phyloP scores from a whole-genome alignment of 1,140 invertebrate genomes.

The Eupristina koningsbergeri region DNA sequence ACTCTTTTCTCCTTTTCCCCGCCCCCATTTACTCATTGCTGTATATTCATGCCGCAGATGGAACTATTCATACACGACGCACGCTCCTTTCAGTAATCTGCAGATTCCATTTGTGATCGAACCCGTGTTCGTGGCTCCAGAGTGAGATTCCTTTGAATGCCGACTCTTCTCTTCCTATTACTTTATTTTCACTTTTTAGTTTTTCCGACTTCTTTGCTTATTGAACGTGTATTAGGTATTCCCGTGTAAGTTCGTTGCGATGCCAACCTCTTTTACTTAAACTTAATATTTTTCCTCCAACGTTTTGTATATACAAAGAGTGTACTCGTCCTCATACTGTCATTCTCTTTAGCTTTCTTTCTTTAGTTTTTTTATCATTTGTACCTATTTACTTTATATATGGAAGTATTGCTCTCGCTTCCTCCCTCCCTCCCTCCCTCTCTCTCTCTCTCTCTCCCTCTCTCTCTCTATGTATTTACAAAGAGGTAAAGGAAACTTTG shows the following conservation, averaged over 20 bases:
- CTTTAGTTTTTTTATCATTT: not conserved
- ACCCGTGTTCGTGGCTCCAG: not conserved
- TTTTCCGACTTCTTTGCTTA: not conserved
- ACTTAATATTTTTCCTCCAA: constrained; percentile 26
- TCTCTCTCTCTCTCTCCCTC: too few species aligned
- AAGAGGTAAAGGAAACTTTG: not conserved
- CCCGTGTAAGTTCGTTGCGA: not conserved
- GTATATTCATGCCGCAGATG: constrained; percentile 4
- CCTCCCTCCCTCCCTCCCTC: too few species aligned
- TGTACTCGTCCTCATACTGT: not conserved
- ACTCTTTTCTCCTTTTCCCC: not conserved
- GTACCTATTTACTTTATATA: not conserved
- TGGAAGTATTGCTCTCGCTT: not conserved
- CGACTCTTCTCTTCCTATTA: not conserved
- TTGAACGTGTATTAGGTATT: constrained; percentile 7
- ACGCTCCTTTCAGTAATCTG: constrained; percentile 37
- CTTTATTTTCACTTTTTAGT: constrained; percentile 24
- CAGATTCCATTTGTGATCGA: constrained; percentile 38
- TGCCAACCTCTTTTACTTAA: not conserved
- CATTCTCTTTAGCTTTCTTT: not conserved
- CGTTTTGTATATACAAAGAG: not conserved
- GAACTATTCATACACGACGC: constrained; percentile 32
- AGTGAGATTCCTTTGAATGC: constrained; percentile 2
- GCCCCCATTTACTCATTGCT: not conserved
- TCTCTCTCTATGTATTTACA: too few species aligned